Base-by-base conservation (phyloP, 2,113 vertebrate genomes). In the Cebus imitator region DNA sequence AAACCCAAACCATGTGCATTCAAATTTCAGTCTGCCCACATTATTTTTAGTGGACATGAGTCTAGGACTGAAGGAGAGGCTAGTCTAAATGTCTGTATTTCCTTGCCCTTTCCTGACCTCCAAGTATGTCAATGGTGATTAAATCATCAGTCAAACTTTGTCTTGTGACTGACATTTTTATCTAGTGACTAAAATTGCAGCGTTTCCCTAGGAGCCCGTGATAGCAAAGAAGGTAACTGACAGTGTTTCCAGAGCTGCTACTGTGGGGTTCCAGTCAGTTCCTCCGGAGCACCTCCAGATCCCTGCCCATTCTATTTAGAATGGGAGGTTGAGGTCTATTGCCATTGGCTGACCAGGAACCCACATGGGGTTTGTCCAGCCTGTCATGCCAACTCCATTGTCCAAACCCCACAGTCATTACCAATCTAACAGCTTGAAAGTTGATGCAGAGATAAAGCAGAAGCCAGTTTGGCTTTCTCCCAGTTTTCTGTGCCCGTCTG, bases 231-330 rank as follows among this genome's bases (percentile, higher is more conserved):
- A 93, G 70, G 76, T 80, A 30, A 37, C 81, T 73, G 25, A 52
- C 4, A 2, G 52, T 58, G 14, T 84, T 90, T 86, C 75, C 64
- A 79, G 94, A 45, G 81, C 92, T 92, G 32, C 78, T 94, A 80
- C 83, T 85, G 6, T 58, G 80, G 64, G 91, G 76, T 86, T 85
- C 84, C 70, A 79, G 72, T 82, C 66, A 73, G 23, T 10, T n/a
- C 45, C 40, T 61, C 93, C 88, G 94, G 97, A 76, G 73, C 72
- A 43, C 66, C 92, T 97, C 96, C 97, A 97, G 90, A 64, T 82
- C n/a, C 87, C 95, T 97, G 97, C 84, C 97, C 55, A 64, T 94
- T 96, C 88, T 94, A 95, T 92, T 97, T 94, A 90, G 66, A 95
- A 78, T 94, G 72, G n/a, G 50, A 90, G 21, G 40, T 82, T 96